phyloP scores from a whole-genome alignment of 2,888 invertebrate species.

The Lutraria lutraria region DNA sequence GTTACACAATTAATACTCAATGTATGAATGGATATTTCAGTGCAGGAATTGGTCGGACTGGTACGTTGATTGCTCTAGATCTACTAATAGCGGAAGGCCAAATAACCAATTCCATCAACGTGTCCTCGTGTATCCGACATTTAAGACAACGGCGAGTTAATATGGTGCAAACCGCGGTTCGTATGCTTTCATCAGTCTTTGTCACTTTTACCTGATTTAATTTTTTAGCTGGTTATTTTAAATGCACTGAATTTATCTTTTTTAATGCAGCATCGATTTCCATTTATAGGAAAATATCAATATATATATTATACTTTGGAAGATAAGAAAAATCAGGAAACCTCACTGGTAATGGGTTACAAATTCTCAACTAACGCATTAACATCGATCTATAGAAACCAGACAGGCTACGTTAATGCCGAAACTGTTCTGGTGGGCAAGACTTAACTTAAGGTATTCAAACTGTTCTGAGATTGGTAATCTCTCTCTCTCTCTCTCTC shows the following conservation, averaged over 20 bases:
- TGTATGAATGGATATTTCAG: conserved; percentile 6
- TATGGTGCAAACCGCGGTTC: conserved; percentile 56
- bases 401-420: no score
- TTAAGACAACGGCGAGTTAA: conserved; percentile 51
- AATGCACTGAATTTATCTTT: background rate
- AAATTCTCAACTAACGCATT: no score
- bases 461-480: no score
- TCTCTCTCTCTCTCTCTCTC: no score
- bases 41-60: conserved; percentile 52
- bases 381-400: no score
- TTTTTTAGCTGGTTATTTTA: background rate
- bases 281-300: no score
- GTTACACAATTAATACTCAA: no score
- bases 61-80: conserved; percentile 53
- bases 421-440: no score
- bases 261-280: background rate
- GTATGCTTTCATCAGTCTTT: background rate
- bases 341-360: no score
- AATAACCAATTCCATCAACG: conserved; percentile 21
- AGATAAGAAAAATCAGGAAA: no score
- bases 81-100: conserved; percentile 33
- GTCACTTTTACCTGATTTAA: background rate
- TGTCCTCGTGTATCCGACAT: conserved; percentile 32
- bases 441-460: no score
- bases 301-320: no score